phyloP scores from a whole-genome alignment of 1,140 invertebrate genomes.

The Macrobrachium nipponense region DNA sequence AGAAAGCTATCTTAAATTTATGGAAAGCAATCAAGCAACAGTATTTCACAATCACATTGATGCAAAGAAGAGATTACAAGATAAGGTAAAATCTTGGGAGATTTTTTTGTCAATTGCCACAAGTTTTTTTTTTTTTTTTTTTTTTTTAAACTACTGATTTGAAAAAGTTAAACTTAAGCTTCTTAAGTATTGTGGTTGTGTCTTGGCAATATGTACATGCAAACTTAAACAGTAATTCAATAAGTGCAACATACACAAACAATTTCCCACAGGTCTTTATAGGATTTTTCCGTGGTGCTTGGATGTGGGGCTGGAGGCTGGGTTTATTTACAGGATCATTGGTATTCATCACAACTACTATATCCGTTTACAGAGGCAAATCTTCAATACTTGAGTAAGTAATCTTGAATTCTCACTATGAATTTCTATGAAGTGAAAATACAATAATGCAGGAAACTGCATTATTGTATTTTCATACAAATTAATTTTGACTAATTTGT shows the following conservation, averaged over 20 bases:
- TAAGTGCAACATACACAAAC: neutral
- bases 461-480: too few relatives aligned
- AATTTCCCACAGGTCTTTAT: conserved; percentile 30
- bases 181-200: too few relatives aligned
- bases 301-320: conserved; percentile 42
- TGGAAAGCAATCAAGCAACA: conserved; percentile 49
- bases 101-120: too few relatives aligned
- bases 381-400: conserved; percentile 48
- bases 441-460: neutral
- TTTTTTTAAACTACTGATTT: too few relatives aligned
- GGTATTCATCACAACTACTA: conserved; percentile 28
- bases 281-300: conserved; percentile 43
- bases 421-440: too few relatives aligned
- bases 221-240: neutral
- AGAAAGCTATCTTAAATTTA: conserved; percentile 40
- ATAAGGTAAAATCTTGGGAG: conserved; percentile 24
- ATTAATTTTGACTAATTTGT: too few relatives aligned
- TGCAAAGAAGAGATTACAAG: conserved; percentile 39
- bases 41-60: conserved; percentile 29
- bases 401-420: neutral
- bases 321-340: conserved; percentile 45
- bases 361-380: conserved; percentile 42
- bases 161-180: too few relatives aligned
- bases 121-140: too few relatives aligned
- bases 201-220: neutral